phyloP scores from a whole-genome alignment of 1,140 invertebrate genomes.

The Cydia pomonella region DNA sequence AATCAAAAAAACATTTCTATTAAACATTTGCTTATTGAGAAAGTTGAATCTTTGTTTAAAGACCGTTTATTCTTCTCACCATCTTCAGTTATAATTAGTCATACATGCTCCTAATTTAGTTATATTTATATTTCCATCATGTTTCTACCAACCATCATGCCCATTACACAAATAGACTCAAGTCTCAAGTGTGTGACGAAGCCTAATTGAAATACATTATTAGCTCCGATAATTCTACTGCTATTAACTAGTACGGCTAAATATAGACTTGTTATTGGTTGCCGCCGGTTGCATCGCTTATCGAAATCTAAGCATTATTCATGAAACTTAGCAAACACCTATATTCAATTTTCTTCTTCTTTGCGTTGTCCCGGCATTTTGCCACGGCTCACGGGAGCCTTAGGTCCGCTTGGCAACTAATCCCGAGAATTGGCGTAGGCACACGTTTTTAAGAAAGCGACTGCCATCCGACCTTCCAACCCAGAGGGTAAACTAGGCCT shows the following conservation, averaged over 20 bases:
- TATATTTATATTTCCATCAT: conserved; percentile 8
- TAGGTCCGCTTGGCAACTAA: too few species aligned
- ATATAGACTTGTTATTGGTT: background rate
- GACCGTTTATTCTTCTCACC: background rate
- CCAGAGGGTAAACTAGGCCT: too few species aligned
- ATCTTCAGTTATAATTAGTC: background rate
- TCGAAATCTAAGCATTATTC: background rate
- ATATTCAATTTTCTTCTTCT: too few species aligned
- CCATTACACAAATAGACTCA: conserved; percentile 17
- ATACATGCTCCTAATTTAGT: conserved; percentile 3
- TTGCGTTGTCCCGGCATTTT: too few species aligned
- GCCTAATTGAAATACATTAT: conserved; percentile 18
- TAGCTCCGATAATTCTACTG: background rate
- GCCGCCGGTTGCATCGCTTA: background rate
- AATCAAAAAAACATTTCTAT: too few species aligned
- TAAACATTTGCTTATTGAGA: too few species aligned
- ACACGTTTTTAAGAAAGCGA: too few species aligned
- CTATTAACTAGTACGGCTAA: background rate
- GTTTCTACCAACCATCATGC: background rate
- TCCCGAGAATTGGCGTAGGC: too few species aligned
- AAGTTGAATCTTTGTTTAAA: background rate
- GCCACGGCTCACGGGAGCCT: too few species aligned
- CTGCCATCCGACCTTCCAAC: too few species aligned
- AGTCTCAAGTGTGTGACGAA: conserved; percentile 1
- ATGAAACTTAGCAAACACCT: too few species aligned